These are phyloP conservation scores for Synanthedon vespiformis DNA, from an alignment of 2,888 invertebrate species.

Conservation along the genomic window DNA sequence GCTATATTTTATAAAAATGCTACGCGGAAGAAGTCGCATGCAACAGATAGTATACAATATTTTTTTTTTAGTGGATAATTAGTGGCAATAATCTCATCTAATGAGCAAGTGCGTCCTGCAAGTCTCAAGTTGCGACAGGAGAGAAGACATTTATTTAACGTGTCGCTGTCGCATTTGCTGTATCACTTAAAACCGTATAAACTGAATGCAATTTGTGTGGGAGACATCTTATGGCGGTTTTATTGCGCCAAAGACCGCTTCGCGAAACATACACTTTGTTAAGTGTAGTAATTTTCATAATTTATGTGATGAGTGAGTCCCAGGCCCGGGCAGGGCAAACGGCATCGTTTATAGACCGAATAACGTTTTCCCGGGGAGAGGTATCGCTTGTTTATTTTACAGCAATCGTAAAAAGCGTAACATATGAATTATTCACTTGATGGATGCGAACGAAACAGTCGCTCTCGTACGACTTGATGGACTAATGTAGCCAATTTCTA, in stretches of 20 bases:
- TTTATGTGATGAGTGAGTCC: neutral
- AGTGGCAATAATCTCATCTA: too few relatives aligned
- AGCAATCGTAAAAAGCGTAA: neutral
- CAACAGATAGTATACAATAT: too few relatives aligned
- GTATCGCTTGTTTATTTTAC: constrained; percentile 1
- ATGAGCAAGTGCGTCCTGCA: too few relatives aligned
- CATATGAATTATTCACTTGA: neutral
- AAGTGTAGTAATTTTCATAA: neutral
- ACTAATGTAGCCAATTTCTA: neutral
- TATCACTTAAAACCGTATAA: neutral
- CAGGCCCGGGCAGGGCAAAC: neutral
- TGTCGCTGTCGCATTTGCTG: neutral
- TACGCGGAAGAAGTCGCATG: too few relatives aligned
- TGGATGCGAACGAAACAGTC: neutral
- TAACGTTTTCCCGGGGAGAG: neutral
- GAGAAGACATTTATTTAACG: too few relatives aligned
- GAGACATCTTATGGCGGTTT: neutral
- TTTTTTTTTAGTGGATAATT: too few relatives aligned
- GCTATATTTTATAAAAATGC: too few relatives aligned
- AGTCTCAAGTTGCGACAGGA: too few relatives aligned
- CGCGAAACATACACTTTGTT: neutral
- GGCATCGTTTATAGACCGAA: neutral
- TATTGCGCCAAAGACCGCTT: neutral
- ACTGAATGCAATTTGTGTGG: neutral
- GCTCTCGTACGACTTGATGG: too few relatives aligned